These are phyloP conservation scores for Charaxes varanes DNA, from an alignment of 1,140 invertebrate genomes.

Conservation along the genomic window DNA sequence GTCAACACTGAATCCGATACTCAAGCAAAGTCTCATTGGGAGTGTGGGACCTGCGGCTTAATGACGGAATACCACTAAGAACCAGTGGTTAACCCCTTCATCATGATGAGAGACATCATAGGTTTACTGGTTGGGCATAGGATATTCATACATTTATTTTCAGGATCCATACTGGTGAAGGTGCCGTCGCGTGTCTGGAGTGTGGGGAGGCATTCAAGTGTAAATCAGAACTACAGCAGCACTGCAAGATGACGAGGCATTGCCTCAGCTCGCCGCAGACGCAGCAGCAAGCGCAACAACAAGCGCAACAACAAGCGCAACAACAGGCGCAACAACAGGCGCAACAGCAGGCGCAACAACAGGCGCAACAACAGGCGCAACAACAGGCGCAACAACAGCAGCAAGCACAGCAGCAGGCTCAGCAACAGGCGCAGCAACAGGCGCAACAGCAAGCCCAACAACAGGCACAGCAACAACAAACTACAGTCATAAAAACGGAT, in stretches of 20 bases:
- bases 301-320: conserved; percentile 32
- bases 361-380: conserved; percentile 52
- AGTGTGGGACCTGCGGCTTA: no score
- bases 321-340: conserved; percentile 33
- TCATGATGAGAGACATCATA: no score
- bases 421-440: conserved; percentile 56
- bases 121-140: background rate
- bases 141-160: conserved; percentile 13
- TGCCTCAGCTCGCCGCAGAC: no score
- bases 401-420: conserved; percentile 41
- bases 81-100: no score
- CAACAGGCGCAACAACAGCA: conserved; percentile 30
- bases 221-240: no score
- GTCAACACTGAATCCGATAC: no score
- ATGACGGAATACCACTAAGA: no score
- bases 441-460: conserved; percentile 30
- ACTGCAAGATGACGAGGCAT: no score
- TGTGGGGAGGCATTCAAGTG: no score
- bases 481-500: conserved; percentile 64
- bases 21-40: no score
- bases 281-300: conserved; percentile 37
- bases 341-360: conserved; percentile 45
- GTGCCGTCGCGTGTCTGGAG: no score
- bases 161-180: conserved; percentile 63
- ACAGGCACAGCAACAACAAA: conserved; percentile 49